These are phyloP conservation scores for Ptychodera flava DNA, from an alignment of 35 echinoderm and acorn worm genomes.

Conservation along the genomic window DNA sequence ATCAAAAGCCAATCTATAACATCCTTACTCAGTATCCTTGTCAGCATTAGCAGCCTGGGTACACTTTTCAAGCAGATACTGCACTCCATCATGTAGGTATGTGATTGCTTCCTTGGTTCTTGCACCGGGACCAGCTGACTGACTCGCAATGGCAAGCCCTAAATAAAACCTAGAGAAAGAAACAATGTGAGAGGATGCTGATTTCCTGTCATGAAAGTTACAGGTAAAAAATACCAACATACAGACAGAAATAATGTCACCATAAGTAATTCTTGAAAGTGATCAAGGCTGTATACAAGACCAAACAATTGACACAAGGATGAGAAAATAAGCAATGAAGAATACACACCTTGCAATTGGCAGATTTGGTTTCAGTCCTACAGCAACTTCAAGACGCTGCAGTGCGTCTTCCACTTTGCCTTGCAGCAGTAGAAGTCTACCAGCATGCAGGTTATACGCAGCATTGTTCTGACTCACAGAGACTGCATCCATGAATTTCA, in stretches of 20 bases:
- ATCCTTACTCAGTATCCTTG: neutral
- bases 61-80: constrained; percentile 52
- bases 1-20: too few species aligned
- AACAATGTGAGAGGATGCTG: too few species aligned
- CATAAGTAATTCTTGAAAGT: neutral
- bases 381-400: constrained; percentile 71
- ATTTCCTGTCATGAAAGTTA: too few species aligned
- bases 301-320: neutral
- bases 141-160: constrained; percentile 58
- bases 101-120: constrained; percentile 65
- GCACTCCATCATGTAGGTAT: constrained; percentile 78
- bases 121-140: constrained; percentile 53
- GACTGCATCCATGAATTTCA: constrained; percentile 93
- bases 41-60: constrained; percentile 45
- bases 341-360: constrained; percentile 54
- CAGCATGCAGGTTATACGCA: constrained; percentile 76
- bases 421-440: constrained; percentile 74
- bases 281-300: neutral
- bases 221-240: too few species aligned
- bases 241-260: neutral
- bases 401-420: constrained; percentile 72
- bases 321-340: too few species aligned
- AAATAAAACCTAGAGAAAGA: constrained; percentile 54
- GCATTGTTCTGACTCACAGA: constrained; percentile 81
- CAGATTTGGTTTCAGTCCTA: constrained; percentile 70